Evolutionary conservation across 2,888 invertebrate genomes (phyloP).

Genomic region (Argyresthia albistria): DNA sequence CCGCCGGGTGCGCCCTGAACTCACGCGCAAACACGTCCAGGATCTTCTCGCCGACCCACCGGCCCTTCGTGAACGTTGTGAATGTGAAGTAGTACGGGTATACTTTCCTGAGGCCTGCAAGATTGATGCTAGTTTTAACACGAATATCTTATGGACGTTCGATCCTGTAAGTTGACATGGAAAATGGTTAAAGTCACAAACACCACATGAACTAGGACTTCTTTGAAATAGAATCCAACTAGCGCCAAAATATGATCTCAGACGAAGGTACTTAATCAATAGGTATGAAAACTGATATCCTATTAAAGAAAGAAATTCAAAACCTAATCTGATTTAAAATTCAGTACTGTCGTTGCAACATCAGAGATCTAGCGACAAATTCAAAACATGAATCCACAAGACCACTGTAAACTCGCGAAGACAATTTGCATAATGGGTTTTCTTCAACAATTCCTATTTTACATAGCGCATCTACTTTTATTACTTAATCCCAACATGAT

Average conservation of each 20-base stretch:
- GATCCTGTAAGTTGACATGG: not conserved
- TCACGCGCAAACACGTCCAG: constrained; percentile 94
- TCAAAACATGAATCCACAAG: too few species aligned
- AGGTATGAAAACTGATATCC: too few species aligned
- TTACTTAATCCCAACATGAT: not conserved
- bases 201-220: not conserved
- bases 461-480: too few species aligned
- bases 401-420: too few species aligned
- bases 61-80: constrained; percentile 95
- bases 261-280: too few species aligned
- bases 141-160: not conserved
- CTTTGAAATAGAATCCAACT: too few species aligned
- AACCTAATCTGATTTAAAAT: too few species aligned
- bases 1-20: constrained; percentile 94
- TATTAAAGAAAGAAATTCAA: too few species aligned
- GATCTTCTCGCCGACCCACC: constrained; percentile 96
- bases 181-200: not conserved
- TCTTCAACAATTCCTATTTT: too few species aligned
- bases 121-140: not conserved
- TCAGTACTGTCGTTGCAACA: too few species aligned
- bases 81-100: constrained; percentile 98
- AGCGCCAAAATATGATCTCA: not conserved
- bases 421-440: too few species aligned
- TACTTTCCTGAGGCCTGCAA: constrained; percentile 91
- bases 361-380: too few species aligned